Conservation (phyloP, 2,797 vertebrate genomes). For the Botia almorhae region DNA sequence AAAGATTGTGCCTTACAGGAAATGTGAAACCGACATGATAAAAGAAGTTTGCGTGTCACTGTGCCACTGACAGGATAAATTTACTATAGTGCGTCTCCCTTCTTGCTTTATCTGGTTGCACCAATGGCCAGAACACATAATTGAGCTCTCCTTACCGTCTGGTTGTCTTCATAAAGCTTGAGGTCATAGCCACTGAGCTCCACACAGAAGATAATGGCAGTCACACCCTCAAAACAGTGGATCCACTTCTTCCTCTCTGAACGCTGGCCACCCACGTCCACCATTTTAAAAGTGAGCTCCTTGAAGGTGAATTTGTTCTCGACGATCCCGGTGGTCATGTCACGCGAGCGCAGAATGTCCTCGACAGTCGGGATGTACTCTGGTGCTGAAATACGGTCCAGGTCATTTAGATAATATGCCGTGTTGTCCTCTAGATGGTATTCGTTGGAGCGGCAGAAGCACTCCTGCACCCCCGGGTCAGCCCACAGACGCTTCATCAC, state of each 20-base stretch:
- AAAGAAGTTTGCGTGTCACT: slow-evolving; percentile 30
- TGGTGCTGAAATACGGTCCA: slow-evolving; percentile 91
- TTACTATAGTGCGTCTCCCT: slow-evolving; percentile 23
- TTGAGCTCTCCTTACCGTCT: slow-evolving; percentile 86
- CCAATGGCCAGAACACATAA: not conserved
- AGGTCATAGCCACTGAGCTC: slow-evolving; percentile 98
- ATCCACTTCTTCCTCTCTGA: slow-evolving; percentile 99
- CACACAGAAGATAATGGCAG: slow-evolving; percentile 99
- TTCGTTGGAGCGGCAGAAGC: slow-evolving; percentile 96
- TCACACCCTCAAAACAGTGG: slow-evolving; percentile 99
- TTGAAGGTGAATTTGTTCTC: slow-evolving; percentile 99
- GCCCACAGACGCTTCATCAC: slow-evolving; percentile 98
- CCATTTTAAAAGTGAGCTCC: slow-evolving; percentile 99
- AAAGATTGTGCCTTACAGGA: slow-evolving; percentile 34
- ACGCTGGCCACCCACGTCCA: slow-evolving; percentile 96
- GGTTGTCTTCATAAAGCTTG: slow-evolving; percentile 99
- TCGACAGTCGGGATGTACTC: slow-evolving; percentile 98
- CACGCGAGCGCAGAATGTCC: slow-evolving; percentile 96
- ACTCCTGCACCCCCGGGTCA: slow-evolving; percentile 94
- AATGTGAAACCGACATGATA: slow-evolving; percentile 46
- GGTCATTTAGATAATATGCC: slow-evolving; percentile 97
- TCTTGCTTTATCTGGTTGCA: slow-evolving; percentile 29
- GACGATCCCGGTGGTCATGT: slow-evolving; percentile 99
- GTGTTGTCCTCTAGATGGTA: slow-evolving; percentile 99
- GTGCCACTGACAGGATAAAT: slow-evolving; percentile 25